Base-by-base conservation (phyloP, 2,888 invertebrate genomes). In the Crepidodera aurea region DNA sequence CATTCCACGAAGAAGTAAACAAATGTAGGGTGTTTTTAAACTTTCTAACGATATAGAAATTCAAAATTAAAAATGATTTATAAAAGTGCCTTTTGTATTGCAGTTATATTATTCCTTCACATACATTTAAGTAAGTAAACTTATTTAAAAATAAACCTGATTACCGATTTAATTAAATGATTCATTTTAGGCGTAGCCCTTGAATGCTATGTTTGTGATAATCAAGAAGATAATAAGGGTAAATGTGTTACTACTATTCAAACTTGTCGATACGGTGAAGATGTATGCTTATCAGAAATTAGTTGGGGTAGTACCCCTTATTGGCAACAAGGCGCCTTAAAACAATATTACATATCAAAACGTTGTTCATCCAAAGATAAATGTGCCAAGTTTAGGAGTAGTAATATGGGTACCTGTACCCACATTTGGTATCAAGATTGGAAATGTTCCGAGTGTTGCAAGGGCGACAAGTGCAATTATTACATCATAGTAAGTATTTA, bases 281-380 rank as follows among this genome's bases (percentile, higher is more conserved):
- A 95, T 79, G 88, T 91, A 62, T 96, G 96, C 79, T 84, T 93
- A 67, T 90, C 96, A 0, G 92, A 93, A 80, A 92, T 97, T 22
- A 89, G 89, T 80, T 98, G 97, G 97, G 95, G 96, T 75, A 93
- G 93, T 85, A 92, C 93, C n/a, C 95, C 95, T 0, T 97, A 96
- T 78, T 98, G 96, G 93, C 92, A 93, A 0, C 92, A 93, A 76
- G 93, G 95, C 18, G 94, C 95, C 0, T 88, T 92, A 59, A 95
- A 98, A 76, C 96, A 96, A 75, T 94, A 91, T 81, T 97, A 94
- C 75, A 89, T 98, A 42, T 94, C 94, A 0, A 98, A 98, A 79
- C 84, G 89, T 50, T 98, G 98, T 83, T 90, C 94, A 8, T 90
- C 90, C 0, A 90, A 90, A 78, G 86, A 87, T 0, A 86, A 88